Evolutionary conservation across 2,797 vertebrate species (phyloP), one percentile per base, ranked within the genome.

Genomic region (Squalus acanthias): DNA sequence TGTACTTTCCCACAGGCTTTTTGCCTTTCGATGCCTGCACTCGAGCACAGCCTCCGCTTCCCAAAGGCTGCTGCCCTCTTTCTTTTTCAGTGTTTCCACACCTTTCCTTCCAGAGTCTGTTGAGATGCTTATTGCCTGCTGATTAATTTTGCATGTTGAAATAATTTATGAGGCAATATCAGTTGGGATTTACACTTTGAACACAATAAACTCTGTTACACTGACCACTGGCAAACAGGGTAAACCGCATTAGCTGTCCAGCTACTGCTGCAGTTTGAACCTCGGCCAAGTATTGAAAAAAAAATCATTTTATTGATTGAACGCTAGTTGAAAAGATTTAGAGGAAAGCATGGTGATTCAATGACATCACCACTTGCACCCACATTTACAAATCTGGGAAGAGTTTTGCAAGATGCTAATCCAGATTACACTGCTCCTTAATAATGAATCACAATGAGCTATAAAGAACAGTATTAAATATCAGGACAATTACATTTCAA

Each of bases 401-500:
- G 91, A 93, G 69, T 74, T 76, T 95, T 74, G 29, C 50, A 33
- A 72, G 69, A 95, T 53, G 12, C 70, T 95, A 95, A 74, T 95
- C 94, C 94, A 95, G 94, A 95, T 95, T 95, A 95, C 17, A n/a
- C 46, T 74, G 39, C 17, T 57, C 10, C 50, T 57, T 57, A 72
- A 95, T 76, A 95, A 76, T 22, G 26, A 50, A 74, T 74, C 29
- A n/a, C 50, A 72, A 33, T 72, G 50, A 74, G 50, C 15, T 72
- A 74, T 33, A 95, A 76, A 95, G 69, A 33, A 95, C 26, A 57
- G 70, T 39, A 72, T 95, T 95, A 95, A 72, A 95, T 46, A 72
- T 74, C 69, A 74, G 24, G 33, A 74, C 46, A 74, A 95, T 95
- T 95, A 95, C 70, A 57, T 76, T 76, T 29, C 94, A 95, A 95